Conservation (phyloP, 1,140 invertebrate genomes). For the Drosophila lini region DNA sequence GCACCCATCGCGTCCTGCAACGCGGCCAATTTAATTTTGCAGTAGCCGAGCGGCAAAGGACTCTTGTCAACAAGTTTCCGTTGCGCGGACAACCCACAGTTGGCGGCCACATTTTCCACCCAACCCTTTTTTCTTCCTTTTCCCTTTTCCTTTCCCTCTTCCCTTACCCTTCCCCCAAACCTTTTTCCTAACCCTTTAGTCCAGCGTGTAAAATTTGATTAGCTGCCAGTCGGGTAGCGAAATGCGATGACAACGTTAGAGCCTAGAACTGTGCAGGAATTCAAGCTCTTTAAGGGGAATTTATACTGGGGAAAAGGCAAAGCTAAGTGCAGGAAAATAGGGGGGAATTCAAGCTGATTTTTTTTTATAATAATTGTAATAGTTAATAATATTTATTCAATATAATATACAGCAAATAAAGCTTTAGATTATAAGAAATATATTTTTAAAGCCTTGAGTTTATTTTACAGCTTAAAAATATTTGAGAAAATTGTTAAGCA, state of each 20-base stretch:
- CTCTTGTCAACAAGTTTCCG: slow-evolving; percentile 47
- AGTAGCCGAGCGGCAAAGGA: slow-evolving; percentile 9
- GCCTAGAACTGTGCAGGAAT: slow-evolving; percentile 2
- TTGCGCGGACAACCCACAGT: slow-evolving; percentile 3
- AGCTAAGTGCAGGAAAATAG: neutral
- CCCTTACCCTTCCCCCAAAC: neutral
- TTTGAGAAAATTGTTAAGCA: neutral
- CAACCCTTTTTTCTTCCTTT: neutral
- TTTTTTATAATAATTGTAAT: neutral
- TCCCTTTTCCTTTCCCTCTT: neutral
- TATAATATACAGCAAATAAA: too few relatives aligned
- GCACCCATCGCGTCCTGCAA: slow-evolving; percentile 13
- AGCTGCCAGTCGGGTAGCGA: slow-evolving; percentile 19
- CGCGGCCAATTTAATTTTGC: slow-evolving; percentile 30
- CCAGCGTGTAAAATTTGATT: slow-evolving; percentile 54
- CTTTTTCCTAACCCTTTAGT: slow-evolving; percentile 4
- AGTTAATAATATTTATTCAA: neutral
- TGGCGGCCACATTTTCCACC: neutral
- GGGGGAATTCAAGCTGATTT: neutral
- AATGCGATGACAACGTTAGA: slow-evolving; percentile 10
- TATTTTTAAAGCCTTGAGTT: neutral
- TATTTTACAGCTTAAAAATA: neutral
- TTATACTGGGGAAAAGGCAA: neutral
- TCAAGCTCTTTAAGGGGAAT: neutral
- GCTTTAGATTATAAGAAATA: neutral